A percentile compares a stretch with the other conserved stretches of the same genome.
phyloP scores from a whole-genome alignment of 1,140 invertebrate genomes.

The Augochlora pura region DNA sequence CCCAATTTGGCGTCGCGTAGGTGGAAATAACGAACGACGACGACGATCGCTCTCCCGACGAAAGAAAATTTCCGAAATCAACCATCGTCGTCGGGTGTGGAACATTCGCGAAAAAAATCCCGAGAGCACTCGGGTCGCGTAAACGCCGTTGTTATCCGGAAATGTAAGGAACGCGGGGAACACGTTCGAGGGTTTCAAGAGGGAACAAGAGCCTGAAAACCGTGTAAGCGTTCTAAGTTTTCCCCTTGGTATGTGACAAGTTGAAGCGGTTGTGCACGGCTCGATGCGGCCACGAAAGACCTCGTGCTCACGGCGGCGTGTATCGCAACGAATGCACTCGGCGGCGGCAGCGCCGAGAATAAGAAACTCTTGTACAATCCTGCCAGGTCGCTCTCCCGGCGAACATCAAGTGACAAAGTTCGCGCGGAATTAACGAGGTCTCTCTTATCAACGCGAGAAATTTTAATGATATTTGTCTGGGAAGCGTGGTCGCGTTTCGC shows the following conservation, averaged over 20 bases:
- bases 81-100: no score
- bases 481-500: background rate
- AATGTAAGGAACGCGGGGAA: no score
- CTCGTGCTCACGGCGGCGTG: background rate
- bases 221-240: background rate
- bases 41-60: background rate
- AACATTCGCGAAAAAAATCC: no score
- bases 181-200: background rate
- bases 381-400: background rate
- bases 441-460: background rate
- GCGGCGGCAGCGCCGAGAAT: background rate
- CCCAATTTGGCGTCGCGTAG: constrained; percentile 25
- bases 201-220: background rate
- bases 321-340: constrained; percentile 11
- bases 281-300: constrained; percentile 24
- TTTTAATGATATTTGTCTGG: background rate
- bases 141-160: no score
- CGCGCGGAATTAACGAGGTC: constrained; percentile 21
- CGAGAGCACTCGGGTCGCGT: no score
- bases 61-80: background rate
- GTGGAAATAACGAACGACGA: background rate
- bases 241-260: background rate
- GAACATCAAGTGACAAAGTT: constrained; percentile 9
- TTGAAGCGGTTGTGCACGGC: constrained; percentile 5
- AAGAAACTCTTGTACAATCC: constrained; percentile 16